Base-by-base conservation (phyloP, 2,888 invertebrate species). In the Tenthredo livida region DNA sequence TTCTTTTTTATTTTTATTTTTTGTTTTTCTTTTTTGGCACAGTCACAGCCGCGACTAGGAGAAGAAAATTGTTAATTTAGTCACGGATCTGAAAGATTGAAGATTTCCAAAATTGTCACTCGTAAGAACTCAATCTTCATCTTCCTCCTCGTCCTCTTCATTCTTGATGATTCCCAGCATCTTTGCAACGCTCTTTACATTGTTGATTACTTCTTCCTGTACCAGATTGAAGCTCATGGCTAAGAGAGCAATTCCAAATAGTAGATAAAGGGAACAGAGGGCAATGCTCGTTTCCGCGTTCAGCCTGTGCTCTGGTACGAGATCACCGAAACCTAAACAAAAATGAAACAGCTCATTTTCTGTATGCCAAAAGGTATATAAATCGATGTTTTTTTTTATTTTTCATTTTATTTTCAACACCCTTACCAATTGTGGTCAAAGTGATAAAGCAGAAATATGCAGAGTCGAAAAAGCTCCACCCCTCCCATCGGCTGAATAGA, bases 221-320 rank as follows among this genome's bases (percentile, higher is more conserved):
- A 99, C 98, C 91, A 99, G 94, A 94, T 99, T 99, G 94, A 99
- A 99, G 90, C 98, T 98, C 99, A 99, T 99, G 43, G 98, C 98
- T 87, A 99, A 94, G 73, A 99, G 94, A 0, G 98, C 98, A 91
- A 99, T 99, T 9, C 99, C 99, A 93, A 99, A 98, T 70, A 99
- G 95, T 87, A 99, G 94, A 94, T 99, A 99, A 85, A 99, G 94
- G 0, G 98, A 98, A 91, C 98, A 98, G 84, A 98, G 95, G 0
- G 98, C 98, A 87, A 99, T 96, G 88, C 96, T 96, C 88, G 95
- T 93, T 84, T 94, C 93, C 1, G 93, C 93, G 85, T 94, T 93
- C 5, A 95, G 94, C 43, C 96, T 96, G 93, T 97, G 97, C 0
- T 97, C 97, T 0, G 98, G 98, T 10, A 98, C 98, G 90, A 97